Base-by-base conservation (phyloP, 2,888 invertebrate genomes). In the Polia nebulosa region DNA sequence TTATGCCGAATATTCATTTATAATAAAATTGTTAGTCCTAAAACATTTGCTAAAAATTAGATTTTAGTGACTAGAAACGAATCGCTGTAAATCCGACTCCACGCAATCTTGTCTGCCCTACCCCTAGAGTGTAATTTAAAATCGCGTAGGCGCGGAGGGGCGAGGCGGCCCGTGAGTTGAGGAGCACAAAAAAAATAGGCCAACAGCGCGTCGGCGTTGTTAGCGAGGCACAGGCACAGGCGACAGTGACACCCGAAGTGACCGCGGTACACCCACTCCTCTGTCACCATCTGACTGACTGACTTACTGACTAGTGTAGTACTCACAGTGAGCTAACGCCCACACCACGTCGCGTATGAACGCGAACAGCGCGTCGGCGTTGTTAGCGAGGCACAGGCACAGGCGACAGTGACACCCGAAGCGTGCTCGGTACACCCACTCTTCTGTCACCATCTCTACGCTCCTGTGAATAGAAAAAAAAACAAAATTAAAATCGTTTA, bases 351-450 rank as follows among this genome's bases (percentile, higher is more conserved):
- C 87, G 1, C 88, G 76, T 29, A 94, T 82, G 72, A 91, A 83
- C 5, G 82, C 80, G n/a, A 82, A 84, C 29, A 94, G 81, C 2
- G 92, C 88, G 11, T 79, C 81, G 22, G 87, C 85, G 84, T 88
- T 90, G 88, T 85, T 85, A 2, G 91, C 93, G 34, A 91, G 86
- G 59, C 91, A 90, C 67, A 95, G 85, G 70, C 95, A 95, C 70
- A 91, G 87, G 20, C 92, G 91, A 78, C 95, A 95, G 88, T 94
- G 94, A 83, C 95, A 95, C 2, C 91, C 92, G 88, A 92, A 92
- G 13, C 90, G 87, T 0, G 92, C 93, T 15, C 92, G 91, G 86
- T 94, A 95, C 85, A 91, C 87, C 95, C 95, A 94, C 52, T 91
- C 90, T 41, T 89, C 88, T 0, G 86, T 84, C 55, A 91, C 89